Conservation (phyloP, 2,888 invertebrate genomes). For the Ennomos quercinarius region DNA sequence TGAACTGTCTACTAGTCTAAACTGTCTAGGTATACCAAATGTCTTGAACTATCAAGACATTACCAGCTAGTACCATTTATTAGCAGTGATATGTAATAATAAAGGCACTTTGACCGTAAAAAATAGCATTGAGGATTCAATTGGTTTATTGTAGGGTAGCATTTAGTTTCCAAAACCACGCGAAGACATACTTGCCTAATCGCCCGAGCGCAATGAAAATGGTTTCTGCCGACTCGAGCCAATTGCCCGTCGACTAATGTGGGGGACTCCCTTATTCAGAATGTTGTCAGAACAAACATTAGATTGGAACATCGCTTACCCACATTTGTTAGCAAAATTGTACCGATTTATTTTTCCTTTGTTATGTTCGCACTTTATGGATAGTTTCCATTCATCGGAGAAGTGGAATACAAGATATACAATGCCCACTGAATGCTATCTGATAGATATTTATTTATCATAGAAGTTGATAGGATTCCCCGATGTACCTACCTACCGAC, state of each 20-base stretch:
- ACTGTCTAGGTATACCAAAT: too few species aligned
- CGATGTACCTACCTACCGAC: constrained; percentile 1
- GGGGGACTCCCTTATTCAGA: constrained; percentile 42
- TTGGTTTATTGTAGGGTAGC: too few species aligned
- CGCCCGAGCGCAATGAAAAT: too few species aligned
- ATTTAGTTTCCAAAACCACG: too few species aligned
- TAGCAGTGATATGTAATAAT: too few species aligned
- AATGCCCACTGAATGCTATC: constrained; percentile 25
- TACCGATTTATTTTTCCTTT: constrained; percentile 66
- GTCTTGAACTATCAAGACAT: too few species aligned
- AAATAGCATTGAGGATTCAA: too few species aligned
- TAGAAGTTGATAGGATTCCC: constrained; percentile 21
- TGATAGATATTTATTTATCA: constrained; percentile 26
- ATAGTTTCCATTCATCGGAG: constrained; percentile 60
- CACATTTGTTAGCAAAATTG: constrained; percentile 70
- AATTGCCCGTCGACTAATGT: constrained; percentile 3
- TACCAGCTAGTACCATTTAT: too few species aligned
- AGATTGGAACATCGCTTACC: constrained; percentile 65
- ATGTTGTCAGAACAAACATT: constrained; percentile 57
- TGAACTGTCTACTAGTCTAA: too few species aligned
- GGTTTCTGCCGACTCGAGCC: background rate
- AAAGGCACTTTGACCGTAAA: too few species aligned
- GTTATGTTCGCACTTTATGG: constrained; percentile 58
- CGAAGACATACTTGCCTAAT: too few species aligned
- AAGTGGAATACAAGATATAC: constrained; percentile 48